Percentiles rank a stretch among this genome's conserved stretches.
Conservation (phyloP, 2,888 invertebrate species). For the Exephanes ischioxanthus region DNA sequence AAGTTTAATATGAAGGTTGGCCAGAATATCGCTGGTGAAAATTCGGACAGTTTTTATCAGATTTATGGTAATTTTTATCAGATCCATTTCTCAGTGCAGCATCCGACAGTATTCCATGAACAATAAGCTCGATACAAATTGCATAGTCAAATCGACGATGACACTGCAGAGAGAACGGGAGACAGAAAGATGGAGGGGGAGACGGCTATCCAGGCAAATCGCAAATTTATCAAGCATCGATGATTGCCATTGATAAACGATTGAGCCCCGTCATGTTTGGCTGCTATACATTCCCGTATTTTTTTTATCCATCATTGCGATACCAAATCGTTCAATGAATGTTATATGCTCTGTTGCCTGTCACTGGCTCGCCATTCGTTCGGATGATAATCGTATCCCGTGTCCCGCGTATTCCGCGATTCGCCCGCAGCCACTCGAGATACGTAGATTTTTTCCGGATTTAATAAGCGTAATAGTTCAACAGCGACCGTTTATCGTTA, state of each 20-base stretch:
- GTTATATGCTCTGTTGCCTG: slow-evolving; percentile 2
- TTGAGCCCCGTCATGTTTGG: slow-evolving; percentile 48
- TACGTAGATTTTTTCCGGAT: slow-evolving; percentile 24
- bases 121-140: slow-evolving; percentile 47
- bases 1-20: too few species aligned
- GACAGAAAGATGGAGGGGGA: slow-evolving; percentile 3
- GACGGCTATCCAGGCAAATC: slow-evolving; percentile 50
- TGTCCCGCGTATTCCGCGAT: slow-evolving; percentile 29
- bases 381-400: slow-evolving; percentile 38
- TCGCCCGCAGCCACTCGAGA: slow-evolving; percentile 16
- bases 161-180: background rate
- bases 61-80: too few species aligned
- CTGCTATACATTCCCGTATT: slow-evolving; percentile 35
- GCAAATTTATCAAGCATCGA: slow-evolving; percentile 66
- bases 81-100: background rate
- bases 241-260: slow-evolving; percentile 63
- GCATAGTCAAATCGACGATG: slow-evolving; percentile 42
- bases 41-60: too few species aligned
- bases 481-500: slow-evolving; percentile 9
- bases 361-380: slow-evolving; percentile 48
- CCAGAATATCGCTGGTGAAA: too few species aligned
- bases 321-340: slow-evolving; percentile 34
- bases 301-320: slow-evolving; percentile 43
- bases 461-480: slow-evolving; percentile 21
- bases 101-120: slow-evolving; percentile 53